Conservation (phyloP, 2,113 vertebrate species). For the Oceanites oceanicus region DNA sequence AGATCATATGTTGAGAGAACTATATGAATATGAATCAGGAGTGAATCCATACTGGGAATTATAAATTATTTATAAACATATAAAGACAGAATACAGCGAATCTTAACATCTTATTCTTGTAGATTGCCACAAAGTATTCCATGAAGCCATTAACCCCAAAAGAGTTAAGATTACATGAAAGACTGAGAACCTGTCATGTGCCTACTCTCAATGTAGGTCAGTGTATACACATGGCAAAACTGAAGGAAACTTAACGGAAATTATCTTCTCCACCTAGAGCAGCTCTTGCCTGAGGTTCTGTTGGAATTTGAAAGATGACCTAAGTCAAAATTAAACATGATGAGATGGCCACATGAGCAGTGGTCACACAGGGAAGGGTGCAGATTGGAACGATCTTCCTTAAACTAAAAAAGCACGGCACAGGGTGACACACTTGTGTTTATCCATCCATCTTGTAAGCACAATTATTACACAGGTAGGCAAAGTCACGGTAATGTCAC, state of each 20-base stretch:
- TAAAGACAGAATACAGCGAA: background rate
- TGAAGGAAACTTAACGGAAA: background rate
- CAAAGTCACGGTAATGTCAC: background rate
- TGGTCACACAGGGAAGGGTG: background rate
- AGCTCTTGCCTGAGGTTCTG: background rate
- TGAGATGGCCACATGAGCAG: background rate
- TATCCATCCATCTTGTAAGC: background rate
- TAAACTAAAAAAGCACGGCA: background rate
- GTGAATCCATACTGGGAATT: background rate
- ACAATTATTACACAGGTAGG: background rate
- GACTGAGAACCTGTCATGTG: background rate
- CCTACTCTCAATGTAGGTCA: background rate
- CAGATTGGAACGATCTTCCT: background rate
- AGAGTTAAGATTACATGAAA: background rate
- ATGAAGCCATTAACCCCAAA: background rate
- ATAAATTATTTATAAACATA: conserved; percentile 1
- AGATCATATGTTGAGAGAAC: background rate
- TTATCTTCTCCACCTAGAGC: background rate
- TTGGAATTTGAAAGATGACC: background rate
- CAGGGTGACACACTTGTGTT: background rate
- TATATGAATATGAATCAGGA: background rate
- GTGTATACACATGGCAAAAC: background rate
- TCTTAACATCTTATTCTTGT: background rate
- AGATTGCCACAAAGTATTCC: background rate
- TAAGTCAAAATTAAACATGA: background rate